Base-by-base conservation (phyloP, 1,140 invertebrate genomes). In the Ditylenchus dipsaci region DNA sequence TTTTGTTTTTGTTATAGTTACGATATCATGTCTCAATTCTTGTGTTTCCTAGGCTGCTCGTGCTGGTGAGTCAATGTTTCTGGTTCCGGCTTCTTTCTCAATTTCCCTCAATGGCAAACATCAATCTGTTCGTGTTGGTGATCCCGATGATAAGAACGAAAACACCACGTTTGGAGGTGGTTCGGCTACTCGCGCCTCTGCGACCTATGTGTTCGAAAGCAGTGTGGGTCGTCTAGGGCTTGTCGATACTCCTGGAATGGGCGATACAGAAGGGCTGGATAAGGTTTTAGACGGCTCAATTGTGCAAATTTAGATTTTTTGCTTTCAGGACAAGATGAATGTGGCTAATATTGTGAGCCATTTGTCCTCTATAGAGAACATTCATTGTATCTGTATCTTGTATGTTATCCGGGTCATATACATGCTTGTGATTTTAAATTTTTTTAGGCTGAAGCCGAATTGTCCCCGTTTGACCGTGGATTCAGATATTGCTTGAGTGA, bases 401-500 rank as follows among this genome's bases (percentile, higher is more conserved):
- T 38, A 38, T 5, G 33, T 38, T 11, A 38, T 38, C 11, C 33
- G 11, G 3, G 3, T 11, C 33, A 11, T 5, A 11, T 38, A 38
- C 33, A 11, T 38, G 11, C 3, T 5, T 38, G 33, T 38, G 33
- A 11, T 5, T 38, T 38, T n/a, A n/a, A n/a, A n/a, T n/a, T 38
- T 11, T 3, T 38, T 38, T 38, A 38, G 33, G 0, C 33, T 82
- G 0, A 77, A 75, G 42, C 76, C 79, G 11, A 82, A 82, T 59
- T 38, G 68, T 27, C 13, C 75, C 11, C 15, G 72, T 21, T 67
- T 73, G 1, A 75, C 57, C n/a, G 23, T 72, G 9, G 59, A 57
- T 45, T 81, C 47, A 29, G 45, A 27, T 81, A 78, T 60, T 82
- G 80, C 29, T 65, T 81, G 26, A 74, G 78, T 23, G 77, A 81